Base-by-base conservation (phyloP, 2,797 vertebrate species). In the Schizothorax lantsangensis region DNA sequence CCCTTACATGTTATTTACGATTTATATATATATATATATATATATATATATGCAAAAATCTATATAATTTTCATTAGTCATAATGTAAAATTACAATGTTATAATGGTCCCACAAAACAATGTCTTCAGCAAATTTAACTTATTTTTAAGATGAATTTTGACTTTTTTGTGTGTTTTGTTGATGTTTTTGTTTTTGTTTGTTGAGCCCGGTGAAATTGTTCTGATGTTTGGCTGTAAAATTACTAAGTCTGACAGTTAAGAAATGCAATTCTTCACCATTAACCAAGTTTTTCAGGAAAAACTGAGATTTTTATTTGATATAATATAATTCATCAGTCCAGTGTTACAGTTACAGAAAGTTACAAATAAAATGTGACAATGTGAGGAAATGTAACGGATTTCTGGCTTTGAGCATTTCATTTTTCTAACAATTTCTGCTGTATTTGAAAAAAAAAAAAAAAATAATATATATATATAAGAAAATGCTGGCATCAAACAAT, bases 351-450 rank as follows among this genome's bases (percentile, higher is more conserved):
- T 30, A 64, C 59, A 45, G 59, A 79, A 79, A 9, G 54, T 40
- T 54, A 64, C 59, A 64, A 62, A 64, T 64, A 64, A 40, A 73
- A 5, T 21, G 9, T 49, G 12, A 38, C 68, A 74, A 59, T 45
- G 79, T 68, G 74, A 62, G 59, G 68, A 21, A 77, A 78, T 52
- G n/a, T 71, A 33, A 33, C 72, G 72, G 52, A 89, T 89, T 79
- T 91, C 88, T 88, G 88, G 86, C 85, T 89, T 89, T 77, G 79
- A 89, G 64, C 68, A 89, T 87, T 91, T 79, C 19, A 45, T 83
- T 71, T 66, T 91, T 84, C n/a, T 86, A 84, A 59, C 30, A 45
- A 82, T 80, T 89, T 86, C 89, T 90, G 88, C 78, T 85, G 74
- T 86, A 84, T 49, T 83, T 49, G 59, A 66, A 89, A 87, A 86